Evolutionary conservation across 2,797 vertebrate genomes (phyloP).

Genomic region (Petrocephalus schoutedeni): DNA sequence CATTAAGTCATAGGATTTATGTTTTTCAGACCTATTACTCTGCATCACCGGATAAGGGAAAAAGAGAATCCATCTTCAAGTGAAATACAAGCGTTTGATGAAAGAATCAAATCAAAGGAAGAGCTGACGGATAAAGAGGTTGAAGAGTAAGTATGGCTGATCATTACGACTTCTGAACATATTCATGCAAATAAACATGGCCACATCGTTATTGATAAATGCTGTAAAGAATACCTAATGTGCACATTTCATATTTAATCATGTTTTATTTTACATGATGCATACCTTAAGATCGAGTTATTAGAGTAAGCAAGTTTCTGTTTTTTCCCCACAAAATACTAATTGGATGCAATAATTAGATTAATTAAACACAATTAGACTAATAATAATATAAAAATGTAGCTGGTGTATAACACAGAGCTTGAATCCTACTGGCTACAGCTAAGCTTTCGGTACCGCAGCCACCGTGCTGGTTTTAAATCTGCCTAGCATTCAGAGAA

Average conservation of each 20-base stretch:
- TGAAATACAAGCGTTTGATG: slow-evolving; percentile 55
- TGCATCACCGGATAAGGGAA: slow-evolving; percentile 76
- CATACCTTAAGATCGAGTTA: background rate
- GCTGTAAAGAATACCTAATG: too few species aligned
- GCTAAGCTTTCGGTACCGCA: background rate
- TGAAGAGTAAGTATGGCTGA: slow-evolving; percentile 54
- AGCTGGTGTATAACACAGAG: background rate
- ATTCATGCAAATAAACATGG: too few species aligned
- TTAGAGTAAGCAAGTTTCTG: background rate
- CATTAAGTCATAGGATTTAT: background rate
- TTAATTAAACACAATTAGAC: background rate
- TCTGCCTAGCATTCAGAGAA: background rate
- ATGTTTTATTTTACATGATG: background rate
- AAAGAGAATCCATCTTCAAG: slow-evolving; percentile 37
- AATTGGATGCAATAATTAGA: too few species aligned
- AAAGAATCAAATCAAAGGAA: slow-evolving; percentile 34
- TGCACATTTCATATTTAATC: too few species aligned
- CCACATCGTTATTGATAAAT: too few species aligned
- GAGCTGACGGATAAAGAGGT: slow-evolving; percentile 49
- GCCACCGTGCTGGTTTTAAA: background rate
- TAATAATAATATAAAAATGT: background rate
- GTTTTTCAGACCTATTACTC: slow-evolving; percentile 66
- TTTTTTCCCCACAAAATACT: too few species aligned
- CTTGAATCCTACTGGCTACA: background rate
- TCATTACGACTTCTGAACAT: background rate